Conservation (phyloP, 2,797 vertebrate species). For the Podarcis siculus region DNA sequence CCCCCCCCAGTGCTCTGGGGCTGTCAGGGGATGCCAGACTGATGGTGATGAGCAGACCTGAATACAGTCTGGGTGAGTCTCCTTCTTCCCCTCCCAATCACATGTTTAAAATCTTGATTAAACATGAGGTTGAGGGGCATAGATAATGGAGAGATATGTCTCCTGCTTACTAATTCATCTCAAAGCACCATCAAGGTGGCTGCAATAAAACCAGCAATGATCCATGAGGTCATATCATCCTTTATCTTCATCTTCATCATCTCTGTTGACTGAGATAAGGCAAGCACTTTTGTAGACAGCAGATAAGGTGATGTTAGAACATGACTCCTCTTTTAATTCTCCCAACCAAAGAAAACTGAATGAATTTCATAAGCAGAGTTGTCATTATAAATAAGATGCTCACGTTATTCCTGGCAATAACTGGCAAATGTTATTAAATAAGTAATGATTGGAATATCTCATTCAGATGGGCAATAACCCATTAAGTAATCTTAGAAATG, state of each 20-base stretch:
- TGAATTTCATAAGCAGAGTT: slow-evolving; percentile 50
- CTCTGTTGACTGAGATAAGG: neutral
- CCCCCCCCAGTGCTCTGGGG: too few species aligned
- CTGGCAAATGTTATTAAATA: slow-evolving; percentile 65
- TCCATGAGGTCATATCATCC: neutral
- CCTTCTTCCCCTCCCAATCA: too few species aligned
- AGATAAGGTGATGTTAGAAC: neutral
- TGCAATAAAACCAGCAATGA: too few species aligned
- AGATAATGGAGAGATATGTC: too few species aligned
- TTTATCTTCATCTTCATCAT: neutral
- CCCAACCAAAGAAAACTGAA: slow-evolving; percentile 36
- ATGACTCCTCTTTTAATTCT: neutral
- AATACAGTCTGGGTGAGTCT: too few species aligned
- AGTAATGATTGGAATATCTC: slow-evolving; percentile 66
- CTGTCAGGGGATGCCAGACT: too few species aligned
- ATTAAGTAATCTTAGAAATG: slow-evolving; percentile 65
- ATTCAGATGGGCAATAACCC: slow-evolving; percentile 55
- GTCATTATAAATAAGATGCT: slow-evolving; percentile 36
- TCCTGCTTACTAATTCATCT: too few species aligned
- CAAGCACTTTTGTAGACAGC: neutral
- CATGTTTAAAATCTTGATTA: too few species aligned
- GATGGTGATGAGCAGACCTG: too few species aligned
- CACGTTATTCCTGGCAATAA: slow-evolving; percentile 59
- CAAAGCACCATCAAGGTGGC: too few species aligned
- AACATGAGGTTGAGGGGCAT: too few species aligned